Evolutionary conservation across 2,888 invertebrate genomes (phyloP).

Genomic region (Archips crataeganus): DNA sequence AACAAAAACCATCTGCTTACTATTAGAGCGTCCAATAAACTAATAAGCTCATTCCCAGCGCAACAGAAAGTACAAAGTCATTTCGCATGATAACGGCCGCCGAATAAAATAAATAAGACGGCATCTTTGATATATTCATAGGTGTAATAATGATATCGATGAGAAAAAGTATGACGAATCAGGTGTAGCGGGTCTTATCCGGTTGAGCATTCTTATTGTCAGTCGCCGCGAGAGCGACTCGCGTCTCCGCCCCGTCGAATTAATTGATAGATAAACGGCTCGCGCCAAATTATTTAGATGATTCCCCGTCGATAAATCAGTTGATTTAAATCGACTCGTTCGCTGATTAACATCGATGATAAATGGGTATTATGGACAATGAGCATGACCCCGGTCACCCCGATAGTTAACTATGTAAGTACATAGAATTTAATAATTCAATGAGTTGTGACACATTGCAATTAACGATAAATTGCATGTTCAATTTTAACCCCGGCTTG

Average conservation of each 20-base stretch:
- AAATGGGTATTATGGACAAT: constrained; percentile 28
- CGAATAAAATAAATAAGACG: constrained; percentile 74
- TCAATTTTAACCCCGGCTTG: constrained; percentile 39
- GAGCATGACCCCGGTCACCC: constrained; percentile 30
- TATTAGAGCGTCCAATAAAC: constrained; percentile 68
- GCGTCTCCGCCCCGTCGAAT: constrained; percentile 4
- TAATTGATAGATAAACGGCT: constrained; percentile 34
- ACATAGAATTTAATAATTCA: constrained; percentile 22
- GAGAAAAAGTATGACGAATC: constrained; percentile 54
- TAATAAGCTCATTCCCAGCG: constrained; percentile 66
- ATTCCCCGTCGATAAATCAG: constrained; percentile 27
- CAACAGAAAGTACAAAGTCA: constrained; percentile 76
- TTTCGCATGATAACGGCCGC: constrained; percentile 71
- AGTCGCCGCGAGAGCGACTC: constrained; percentile 23
- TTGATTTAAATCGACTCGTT: constrained; percentile 26
- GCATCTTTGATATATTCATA: constrained; percentile 64
- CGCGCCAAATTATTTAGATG: constrained; percentile 25
- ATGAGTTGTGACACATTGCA: constrained; percentile 32
- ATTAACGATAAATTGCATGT: constrained; percentile 35
- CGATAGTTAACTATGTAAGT: constrained; percentile 1
- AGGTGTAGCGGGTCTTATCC: constrained; percentile 66
- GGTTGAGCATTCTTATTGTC: constrained; percentile 50
- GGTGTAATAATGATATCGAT: constrained; percentile 68
- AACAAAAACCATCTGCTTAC: constrained; percentile 66
- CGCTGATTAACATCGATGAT: constrained; percentile 34